phyloP scores from a whole-genome alignment of 2,888 invertebrate species.

The Amphipoea lucens region DNA sequence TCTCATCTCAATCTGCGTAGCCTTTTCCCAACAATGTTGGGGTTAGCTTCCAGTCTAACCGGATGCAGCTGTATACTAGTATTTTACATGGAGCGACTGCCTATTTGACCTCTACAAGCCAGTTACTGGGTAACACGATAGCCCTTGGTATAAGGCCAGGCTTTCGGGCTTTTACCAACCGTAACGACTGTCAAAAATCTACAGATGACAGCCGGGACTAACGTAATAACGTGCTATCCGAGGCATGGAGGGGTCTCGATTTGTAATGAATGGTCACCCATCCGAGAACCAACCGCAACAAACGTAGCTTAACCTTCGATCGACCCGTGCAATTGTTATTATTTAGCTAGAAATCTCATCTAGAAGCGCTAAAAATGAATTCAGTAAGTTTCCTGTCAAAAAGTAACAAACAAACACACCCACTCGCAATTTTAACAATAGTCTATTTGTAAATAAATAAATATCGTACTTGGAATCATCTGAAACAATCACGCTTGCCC shows the following conservation, averaged over 20 bases:
- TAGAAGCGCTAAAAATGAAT: not conserved
- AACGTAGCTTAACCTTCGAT: not conserved
- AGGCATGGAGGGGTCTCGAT: not conserved
- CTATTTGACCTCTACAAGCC: not conserved
- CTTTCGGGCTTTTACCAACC: not conserved
- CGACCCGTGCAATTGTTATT: not conserved
- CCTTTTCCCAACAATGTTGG: not conserved
- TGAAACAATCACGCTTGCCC: constrained; percentile 33
- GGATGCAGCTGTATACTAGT: not conserved
- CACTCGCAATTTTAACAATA: not conserved
- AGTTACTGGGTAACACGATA: not conserved
- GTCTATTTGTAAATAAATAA: not conserved
- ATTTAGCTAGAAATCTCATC: not conserved
- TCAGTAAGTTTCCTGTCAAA: not conserved
- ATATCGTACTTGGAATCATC: constrained; percentile 9
- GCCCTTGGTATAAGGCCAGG: not conserved
- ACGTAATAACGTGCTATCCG: no score
- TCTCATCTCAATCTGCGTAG: not conserved
- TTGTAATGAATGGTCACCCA: not conserved
- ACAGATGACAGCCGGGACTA: not conserved
- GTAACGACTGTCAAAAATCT: not conserved
- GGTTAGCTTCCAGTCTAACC: not conserved
- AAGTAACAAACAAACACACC: not conserved
- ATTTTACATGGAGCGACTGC: not conserved
- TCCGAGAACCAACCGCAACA: not conserved